Evolutionary conservation across 2,888 invertebrate genomes (phyloP).

Genomic region (Drosophila hawaiiensis): DNA sequence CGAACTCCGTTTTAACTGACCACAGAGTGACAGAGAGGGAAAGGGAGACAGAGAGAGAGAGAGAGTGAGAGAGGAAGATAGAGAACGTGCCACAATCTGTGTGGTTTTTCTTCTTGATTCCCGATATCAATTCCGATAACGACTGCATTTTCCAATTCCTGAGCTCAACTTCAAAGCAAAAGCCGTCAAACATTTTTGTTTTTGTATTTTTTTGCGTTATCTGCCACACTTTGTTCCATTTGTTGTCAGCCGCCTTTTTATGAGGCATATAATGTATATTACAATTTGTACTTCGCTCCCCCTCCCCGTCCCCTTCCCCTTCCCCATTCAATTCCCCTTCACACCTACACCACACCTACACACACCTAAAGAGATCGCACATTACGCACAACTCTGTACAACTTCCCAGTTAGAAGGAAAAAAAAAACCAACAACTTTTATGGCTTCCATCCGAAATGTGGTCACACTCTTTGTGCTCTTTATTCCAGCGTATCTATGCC

Average conservation of each 20-base stretch:
- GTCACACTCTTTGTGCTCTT: constrained; percentile 45
- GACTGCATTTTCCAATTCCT: constrained; percentile 12
- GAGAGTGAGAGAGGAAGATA: neutral
- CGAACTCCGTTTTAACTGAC: constrained; percentile 11
- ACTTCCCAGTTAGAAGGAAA: neutral
- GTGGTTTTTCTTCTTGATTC: constrained; percentile 11
- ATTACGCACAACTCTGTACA: constrained; percentile 1
- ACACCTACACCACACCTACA: constrained; percentile 5
- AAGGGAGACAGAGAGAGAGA: too few species aligned
- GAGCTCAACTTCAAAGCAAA: constrained; percentile 45
- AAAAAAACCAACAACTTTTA: constrained; percentile 29
- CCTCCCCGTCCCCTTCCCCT: neutral
- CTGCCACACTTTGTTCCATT: constrained; percentile 45
- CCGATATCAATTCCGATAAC: constrained; percentile 18
- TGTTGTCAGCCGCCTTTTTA: constrained; percentile 38
- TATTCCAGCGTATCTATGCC: constrained; percentile 58
- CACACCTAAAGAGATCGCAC: constrained; percentile 3
- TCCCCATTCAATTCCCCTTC: neutral
- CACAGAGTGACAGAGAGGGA: neutral
- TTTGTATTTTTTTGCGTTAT: constrained; percentile 27
- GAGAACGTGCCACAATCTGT: neutral
- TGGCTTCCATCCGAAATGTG: constrained; percentile 49
- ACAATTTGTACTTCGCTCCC: constrained; percentile 18
- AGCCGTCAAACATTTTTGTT: constrained; percentile 14
- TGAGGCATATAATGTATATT: constrained; percentile 37